phyloP scores from a whole-genome alignment of 2,113 vertebrate genomes.

The Epinephelus moara region DNA sequence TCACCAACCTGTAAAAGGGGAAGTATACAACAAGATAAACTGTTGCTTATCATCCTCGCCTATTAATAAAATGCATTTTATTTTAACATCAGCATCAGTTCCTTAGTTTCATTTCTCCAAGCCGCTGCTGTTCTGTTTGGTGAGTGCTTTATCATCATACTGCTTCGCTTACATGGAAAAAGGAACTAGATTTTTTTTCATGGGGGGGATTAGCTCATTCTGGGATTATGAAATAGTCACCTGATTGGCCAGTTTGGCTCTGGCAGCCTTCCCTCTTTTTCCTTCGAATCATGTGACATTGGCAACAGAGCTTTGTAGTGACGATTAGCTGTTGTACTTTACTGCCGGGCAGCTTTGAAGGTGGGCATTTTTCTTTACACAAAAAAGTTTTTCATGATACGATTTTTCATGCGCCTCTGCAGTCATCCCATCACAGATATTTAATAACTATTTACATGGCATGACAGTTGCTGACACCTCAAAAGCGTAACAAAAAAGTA shows the following conservation, averaged over 20 bases:
- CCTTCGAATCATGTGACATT: conserved; percentile 51
- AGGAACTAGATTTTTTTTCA: conserved; percentile 59
- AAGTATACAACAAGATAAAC: conserved; percentile 32
- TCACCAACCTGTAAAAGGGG: conserved; percentile 37
- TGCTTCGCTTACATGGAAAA: conserved; percentile 56
- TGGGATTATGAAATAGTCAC: conserved; percentile 68
- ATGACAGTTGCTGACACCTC: background rate
- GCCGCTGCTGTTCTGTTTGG: conserved; percentile 2
- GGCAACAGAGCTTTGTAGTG: background rate
- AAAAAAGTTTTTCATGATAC: background rate
- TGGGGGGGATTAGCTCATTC: conserved; percentile 60
- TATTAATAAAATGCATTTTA: conserved; percentile 71
- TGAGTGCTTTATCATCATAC: background rate
- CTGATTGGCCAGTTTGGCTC: conserved; percentile 54
- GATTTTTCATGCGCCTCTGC: background rate
- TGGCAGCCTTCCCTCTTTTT: conserved; percentile 45
- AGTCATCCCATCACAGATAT: no score
- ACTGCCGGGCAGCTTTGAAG: background rate
- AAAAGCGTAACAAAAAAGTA: background rate
- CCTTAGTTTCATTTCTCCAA: conserved; percentile 70
- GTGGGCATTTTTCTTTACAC: background rate
- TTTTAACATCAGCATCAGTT: conserved; percentile 63
- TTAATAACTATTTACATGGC: background rate
- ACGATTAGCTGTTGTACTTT: background rate
- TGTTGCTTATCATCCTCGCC: conserved; percentile 40